Percentiles rank a stretch among this genome's conserved stretches.
phyloP scores from a whole-genome alignment of 2,888 invertebrate species.

The Callyntrura sp. region DNA sequence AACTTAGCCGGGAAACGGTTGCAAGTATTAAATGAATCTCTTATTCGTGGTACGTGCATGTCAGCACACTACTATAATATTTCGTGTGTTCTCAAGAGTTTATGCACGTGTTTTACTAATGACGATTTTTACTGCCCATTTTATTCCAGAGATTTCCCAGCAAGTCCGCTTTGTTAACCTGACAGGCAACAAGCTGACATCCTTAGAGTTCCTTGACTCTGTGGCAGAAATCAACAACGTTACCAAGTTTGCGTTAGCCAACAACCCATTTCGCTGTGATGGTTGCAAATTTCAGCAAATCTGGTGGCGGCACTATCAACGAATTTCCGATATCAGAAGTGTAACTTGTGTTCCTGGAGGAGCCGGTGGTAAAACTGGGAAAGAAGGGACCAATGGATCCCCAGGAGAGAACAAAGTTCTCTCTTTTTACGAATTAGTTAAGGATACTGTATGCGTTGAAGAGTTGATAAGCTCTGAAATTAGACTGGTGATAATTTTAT shows the following conservation, averaged over 20 bases:
- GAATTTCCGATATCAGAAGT: conserved; percentile 80
- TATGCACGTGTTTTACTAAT: not conserved
- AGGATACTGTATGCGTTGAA: conserved; percentile 73
- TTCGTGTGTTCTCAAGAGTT: not conserved
- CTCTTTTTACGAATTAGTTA: conserved; percentile 74
- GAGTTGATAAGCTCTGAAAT: conserved; percentile 76
- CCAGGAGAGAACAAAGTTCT: conserved; percentile 27
- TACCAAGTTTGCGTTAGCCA: conserved; percentile 79
- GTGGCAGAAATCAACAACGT: conserved; percentile 78
- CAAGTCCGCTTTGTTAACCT: conserved; percentile 78
- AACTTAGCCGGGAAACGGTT: conserved; percentile 61
- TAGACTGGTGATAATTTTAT: conserved; percentile 75
- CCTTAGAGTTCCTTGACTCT: conserved; percentile 77
- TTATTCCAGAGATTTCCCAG: conserved; percentile 75
- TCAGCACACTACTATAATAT: not conserved
- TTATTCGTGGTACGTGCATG: conserved; percentile 65
- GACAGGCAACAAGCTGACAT: conserved; percentile 75
- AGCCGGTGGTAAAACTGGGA: not conserved
- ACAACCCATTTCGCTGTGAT: conserved; percentile 81
- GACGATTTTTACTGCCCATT: not conserved
- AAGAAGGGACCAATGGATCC: not conserved
- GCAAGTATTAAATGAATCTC: conserved; percentile 55
- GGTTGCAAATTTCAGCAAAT: conserved; percentile 82
- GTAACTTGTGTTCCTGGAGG: conserved; percentile 79
- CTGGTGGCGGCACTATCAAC: conserved; percentile 79